A percentile compares a stretch with the other conserved stretches of the same genome.
Conservation (phyloP, 2,797 vertebrate species). For the Xyrichtys novacula region DNA sequence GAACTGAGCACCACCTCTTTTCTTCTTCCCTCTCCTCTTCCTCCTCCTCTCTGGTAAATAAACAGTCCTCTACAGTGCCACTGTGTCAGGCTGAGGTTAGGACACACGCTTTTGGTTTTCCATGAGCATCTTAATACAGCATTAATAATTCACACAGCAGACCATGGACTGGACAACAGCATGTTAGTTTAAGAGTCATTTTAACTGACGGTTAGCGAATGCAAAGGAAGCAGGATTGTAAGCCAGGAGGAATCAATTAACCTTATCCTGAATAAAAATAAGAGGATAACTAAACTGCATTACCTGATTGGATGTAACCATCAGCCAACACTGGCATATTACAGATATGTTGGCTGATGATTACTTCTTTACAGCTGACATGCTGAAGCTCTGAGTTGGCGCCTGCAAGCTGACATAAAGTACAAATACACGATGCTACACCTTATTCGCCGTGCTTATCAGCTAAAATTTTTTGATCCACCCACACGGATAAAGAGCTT, state of each 20-base stretch:
- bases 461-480: too few relatives aligned
- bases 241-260: constrained; percentile 56
- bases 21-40: constrained; percentile 12
- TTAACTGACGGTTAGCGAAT: constrained; percentile 38
- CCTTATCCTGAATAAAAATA: constrained; percentile 10
- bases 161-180: too few relatives aligned
- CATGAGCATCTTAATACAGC: constrained; percentile 38
- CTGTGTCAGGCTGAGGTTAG: constrained; percentile 24
- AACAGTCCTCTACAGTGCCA: constrained; percentile 32
- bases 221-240: constrained; percentile 23
- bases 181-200: constrained; percentile 15
- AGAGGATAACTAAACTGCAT: not conserved
- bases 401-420: too few relatives aligned
- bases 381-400: too few relatives aligned
- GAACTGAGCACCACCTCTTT: constrained; percentile 37
- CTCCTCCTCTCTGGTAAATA: constrained; percentile 43
- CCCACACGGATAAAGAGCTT: too few relatives aligned
- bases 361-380: too few relatives aligned
- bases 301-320: not conserved
- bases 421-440: too few relatives aligned
- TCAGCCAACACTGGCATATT: not conserved
- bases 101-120: constrained; percentile 25
- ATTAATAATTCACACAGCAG: constrained; percentile 56
- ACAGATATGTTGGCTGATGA: not conserved
- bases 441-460: too few relatives aligned